These are phyloP conservation scores for Prosopocoilus inquinatus DNA, from an alignment of 2,888 invertebrate genomes.

Conservation along the genomic window DNA sequence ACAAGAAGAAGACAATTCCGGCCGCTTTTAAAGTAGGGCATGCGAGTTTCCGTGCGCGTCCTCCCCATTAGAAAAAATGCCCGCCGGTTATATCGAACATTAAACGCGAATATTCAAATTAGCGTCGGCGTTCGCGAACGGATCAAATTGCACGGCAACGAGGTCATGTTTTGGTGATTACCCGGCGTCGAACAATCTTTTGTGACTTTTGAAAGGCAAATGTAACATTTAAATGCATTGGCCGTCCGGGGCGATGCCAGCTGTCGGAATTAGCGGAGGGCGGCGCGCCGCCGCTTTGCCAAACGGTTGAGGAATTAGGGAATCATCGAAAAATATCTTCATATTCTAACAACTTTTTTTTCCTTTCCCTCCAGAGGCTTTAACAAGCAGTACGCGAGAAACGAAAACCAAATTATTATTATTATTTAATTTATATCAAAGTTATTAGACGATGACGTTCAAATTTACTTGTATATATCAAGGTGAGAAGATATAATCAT, in stretches of 20 bases:
- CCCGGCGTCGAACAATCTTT: slow-evolving; percentile 30
- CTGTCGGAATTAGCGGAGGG: slow-evolving; percentile 35
- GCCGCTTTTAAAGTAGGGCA: not conserved
- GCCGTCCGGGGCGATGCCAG: slow-evolving; percentile 36
- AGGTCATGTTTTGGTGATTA: slow-evolving; percentile 31
- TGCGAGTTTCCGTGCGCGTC: not conserved
- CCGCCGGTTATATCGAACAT: no score
- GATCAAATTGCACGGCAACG: slow-evolving; percentile 22
- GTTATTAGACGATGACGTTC: no score
- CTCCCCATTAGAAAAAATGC: no score
- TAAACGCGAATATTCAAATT: slow-evolving; percentile 27
- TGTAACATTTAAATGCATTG: slow-evolving; percentile 49
- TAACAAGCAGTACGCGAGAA: no score
- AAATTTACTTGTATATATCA: no score
- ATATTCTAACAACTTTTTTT: no score
- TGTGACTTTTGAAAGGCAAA: slow-evolving; percentile 38
- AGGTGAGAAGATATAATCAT: no score
- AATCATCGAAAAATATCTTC: no score
- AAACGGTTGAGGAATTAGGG: no score
- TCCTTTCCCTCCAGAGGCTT: no score
- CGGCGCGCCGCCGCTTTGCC: not conserved
- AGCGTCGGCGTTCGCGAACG: slow-evolving; percentile 19
- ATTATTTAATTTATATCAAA: no score
- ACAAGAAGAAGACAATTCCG: not conserved
- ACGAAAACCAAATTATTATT: no score